These are phyloP conservation scores for Pemphigus obesinymphae DNA, from an alignment of 1,140 invertebrate genomes.

Conservation along the genomic window DNA sequence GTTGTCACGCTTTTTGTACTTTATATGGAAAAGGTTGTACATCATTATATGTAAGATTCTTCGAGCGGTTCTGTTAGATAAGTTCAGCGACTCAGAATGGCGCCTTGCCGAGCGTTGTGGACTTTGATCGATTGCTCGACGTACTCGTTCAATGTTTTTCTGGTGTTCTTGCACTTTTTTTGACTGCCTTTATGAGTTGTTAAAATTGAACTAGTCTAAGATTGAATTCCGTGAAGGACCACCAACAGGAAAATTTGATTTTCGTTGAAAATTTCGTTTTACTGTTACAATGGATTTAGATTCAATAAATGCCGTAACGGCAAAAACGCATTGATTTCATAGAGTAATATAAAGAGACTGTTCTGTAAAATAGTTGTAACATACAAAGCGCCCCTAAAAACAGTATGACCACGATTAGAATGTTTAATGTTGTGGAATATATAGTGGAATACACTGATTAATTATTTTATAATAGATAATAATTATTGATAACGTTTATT, in stretches of 20 bases:
- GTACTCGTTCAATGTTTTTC: slow-evolving; percentile 44
- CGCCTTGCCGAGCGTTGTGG: slow-evolving; percentile 39
- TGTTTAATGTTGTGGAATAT: too few relatives aligned
- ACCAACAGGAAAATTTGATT: slow-evolving; percentile 8
- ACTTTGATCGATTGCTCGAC: too few relatives aligned
- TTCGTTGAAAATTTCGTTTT: too few relatives aligned
- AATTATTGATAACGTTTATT: too few relatives aligned
- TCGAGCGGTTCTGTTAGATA: slow-evolving; percentile 8
- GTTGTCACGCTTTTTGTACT: slow-evolving; percentile 37
- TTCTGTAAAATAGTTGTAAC: too few relatives aligned
- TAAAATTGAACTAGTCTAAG: slow-evolving; percentile 42
- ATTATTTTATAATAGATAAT: too few relatives aligned
- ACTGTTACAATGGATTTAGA: slow-evolving; percentile 17
- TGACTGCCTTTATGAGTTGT: slow-evolving; percentile 38
- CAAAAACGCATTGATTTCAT: slow-evolving; percentile 38
- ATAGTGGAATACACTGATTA: too few relatives aligned
- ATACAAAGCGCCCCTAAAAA: too few relatives aligned
- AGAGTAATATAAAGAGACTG: too few relatives aligned
- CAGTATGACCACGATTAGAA: too few relatives aligned
- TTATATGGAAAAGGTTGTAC: slow-evolving; percentile 43
- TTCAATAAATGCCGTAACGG: slow-evolving; percentile 25
- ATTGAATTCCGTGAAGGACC: slow-evolving; percentile 31
- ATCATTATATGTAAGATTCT: slow-evolving; percentile 17
- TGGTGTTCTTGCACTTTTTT: slow-evolving; percentile 43
- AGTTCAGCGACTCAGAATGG: slow-evolving; percentile 1